Evolutionary conservation across 2,888 invertebrate genomes (phyloP), one percentile per base, ranked within the genome.

Genomic region (Cordilura impudica): DNA sequence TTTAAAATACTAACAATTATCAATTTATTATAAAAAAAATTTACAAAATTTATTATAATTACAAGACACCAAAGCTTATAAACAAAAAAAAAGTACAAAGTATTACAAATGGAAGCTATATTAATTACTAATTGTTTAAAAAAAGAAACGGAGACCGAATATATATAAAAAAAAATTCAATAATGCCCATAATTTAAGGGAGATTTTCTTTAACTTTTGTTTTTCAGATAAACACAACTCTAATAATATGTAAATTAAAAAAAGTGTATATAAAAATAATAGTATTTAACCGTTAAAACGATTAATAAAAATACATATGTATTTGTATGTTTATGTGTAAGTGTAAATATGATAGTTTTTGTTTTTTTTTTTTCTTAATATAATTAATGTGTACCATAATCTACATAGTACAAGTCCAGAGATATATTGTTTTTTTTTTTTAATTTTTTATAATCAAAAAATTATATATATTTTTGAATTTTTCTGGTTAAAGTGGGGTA

Each of bases 361-460:
- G 23, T 66, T 45, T 61, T 61, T 74, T n/a, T 12, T 71, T 49
- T 14, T 71, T 71, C 23, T 49, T 47, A 43, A 43, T 21, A 49
- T 51, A 71, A 39, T 43, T 53, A 56, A 26, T 60, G 18, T 70
- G 49, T 71, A 66, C 74, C 60, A 60, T 70, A 61, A 45, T 74
- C 66, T 61, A 61, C 60, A 66, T 66, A 74, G 70, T 54, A 78
- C 70, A 74, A 74, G 78, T 78, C 74, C 70, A 74, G 65, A 61
- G 65, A 69, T 39, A 69, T 66, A 51, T 47, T 8, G 45, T 31
- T 47, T 63, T 49, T 14, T 49, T 14, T 16, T 56, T 53, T 53
- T 65, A 45, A 71, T 56, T 23, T 58, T 65, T 65, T 56, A 66
- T 60, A 58, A 65, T 53, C 65, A 75, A 71, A 71, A 31, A 39